Conservation (phyloP, 2,113 vertebrate genomes). For the Rhineura floridana region DNA sequence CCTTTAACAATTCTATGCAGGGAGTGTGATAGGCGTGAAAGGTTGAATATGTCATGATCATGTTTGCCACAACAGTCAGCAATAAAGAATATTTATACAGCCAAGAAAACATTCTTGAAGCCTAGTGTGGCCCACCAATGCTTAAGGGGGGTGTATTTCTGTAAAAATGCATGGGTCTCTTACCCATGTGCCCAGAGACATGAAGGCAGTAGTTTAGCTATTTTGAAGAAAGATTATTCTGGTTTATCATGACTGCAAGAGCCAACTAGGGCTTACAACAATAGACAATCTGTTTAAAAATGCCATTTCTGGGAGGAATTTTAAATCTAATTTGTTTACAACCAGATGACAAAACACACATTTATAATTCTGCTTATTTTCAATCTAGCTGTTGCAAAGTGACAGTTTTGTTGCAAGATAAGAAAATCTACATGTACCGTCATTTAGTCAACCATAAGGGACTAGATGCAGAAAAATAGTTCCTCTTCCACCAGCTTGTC, state of each 20-base stretch:
- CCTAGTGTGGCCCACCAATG: background rate
- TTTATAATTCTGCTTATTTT: slow-evolving; percentile 53
- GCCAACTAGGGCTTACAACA: background rate
- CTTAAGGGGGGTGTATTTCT: background rate
- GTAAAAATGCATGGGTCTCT: background rate
- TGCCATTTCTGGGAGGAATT: slow-evolving; percentile 43
- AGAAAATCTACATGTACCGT: slow-evolving; percentile 50
- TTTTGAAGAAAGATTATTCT: background rate
- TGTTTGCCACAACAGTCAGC: background rate
- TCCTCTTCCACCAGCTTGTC: slow-evolving; percentile 42
- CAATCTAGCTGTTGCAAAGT: slow-evolving; percentile 31
- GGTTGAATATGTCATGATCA: background rate
- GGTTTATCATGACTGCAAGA: slow-evolving; percentile 32
- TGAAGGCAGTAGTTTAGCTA: background rate
- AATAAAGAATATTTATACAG: background rate
- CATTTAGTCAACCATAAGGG: slow-evolving; percentile 40
- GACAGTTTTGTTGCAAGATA: slow-evolving; percentile 47
- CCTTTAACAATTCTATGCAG: background rate
- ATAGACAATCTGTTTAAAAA: slow-evolving; percentile 34
- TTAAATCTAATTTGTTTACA: slow-evolving; percentile 55
- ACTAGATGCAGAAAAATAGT: slow-evolving; percentile 53
- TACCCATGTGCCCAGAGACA: background rate
- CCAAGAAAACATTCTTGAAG: background rate
- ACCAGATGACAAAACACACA: slow-evolving; percentile 44
- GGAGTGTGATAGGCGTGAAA: background rate